These are phyloP conservation scores for Margaritifera margaritifera DNA, from an alignment of 2,888 invertebrate species.

Conservation along the genomic window DNA sequence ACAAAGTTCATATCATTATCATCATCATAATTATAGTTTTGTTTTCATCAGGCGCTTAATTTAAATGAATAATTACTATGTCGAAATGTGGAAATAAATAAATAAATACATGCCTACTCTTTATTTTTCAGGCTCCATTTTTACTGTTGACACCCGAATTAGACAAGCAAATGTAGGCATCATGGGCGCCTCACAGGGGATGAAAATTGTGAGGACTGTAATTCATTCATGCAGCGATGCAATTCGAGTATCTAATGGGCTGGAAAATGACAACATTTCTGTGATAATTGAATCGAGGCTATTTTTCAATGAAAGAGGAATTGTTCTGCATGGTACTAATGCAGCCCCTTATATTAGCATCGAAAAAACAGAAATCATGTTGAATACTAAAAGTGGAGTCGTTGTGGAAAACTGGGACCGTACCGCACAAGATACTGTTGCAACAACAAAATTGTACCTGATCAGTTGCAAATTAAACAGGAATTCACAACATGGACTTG, in stretches of 20 bases:
- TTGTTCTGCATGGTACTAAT: not conserved
- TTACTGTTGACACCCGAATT: not conserved
- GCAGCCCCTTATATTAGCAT: not conserved
- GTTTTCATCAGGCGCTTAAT: too few species aligned
- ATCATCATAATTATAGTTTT: too few species aligned
- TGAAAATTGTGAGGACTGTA: not conserved
- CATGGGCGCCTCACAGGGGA: not conserved
- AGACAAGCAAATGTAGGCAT: constrained; percentile 10
- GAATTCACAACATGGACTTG: not conserved
- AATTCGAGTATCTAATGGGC: constrained; percentile 1
- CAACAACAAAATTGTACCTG: not conserved
- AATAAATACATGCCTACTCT: too few species aligned
- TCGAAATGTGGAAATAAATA: too few species aligned
- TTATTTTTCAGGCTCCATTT: constrained; percentile 2
- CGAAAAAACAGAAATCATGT: not conserved
- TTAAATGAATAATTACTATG: too few species aligned
- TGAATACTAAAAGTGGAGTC: not conserved
- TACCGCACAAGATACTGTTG: not conserved
- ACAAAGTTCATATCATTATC: too few species aligned
- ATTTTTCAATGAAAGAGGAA: too few species aligned
- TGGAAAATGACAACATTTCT: not conserved
- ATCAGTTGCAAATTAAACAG: too few species aligned
- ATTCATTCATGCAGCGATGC: constrained; percentile 2
- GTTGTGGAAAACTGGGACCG: constrained; percentile 7
- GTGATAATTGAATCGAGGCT: too few species aligned